Conservation (phyloP, 2,113 vertebrate species). For the Psettodes erumei region DNA sequence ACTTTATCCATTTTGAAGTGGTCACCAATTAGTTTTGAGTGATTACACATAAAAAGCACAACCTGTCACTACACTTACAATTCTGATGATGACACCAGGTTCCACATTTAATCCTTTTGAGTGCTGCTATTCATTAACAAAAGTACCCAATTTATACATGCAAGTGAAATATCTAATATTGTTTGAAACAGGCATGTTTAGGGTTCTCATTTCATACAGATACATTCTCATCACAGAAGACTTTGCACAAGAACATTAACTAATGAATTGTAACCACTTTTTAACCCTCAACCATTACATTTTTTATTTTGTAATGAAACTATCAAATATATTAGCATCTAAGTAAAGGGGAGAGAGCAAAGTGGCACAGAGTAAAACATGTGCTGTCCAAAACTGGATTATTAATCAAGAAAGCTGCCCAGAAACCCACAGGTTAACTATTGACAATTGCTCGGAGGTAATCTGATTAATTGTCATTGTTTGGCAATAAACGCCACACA, state of each 20-base stretch:
- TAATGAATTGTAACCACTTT: neutral
- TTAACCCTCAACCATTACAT: neutral
- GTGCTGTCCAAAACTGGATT: neutral
- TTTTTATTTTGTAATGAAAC: conserved; percentile 1
- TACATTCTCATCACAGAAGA: neutral
- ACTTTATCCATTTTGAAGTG: conserved; percentile 33
- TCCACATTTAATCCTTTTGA: conserved; percentile 29
- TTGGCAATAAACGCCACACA: neutral
- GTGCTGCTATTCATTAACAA: conserved; percentile 37
- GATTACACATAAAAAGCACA: conserved; percentile 56
- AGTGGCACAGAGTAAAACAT: neutral
- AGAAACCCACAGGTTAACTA: neutral
- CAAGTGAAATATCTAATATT: conserved; percentile 11
- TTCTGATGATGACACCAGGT: conserved; percentile 20
- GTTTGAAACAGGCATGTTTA: neutral
- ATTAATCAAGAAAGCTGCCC: neutral
- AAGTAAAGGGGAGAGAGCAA: neutral
- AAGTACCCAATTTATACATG: conserved; percentile 3
- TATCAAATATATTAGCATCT: conserved; percentile 1
- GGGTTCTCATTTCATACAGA: neutral
- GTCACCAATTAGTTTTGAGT: conserved; percentile 27
- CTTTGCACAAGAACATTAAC: conserved; percentile 8
- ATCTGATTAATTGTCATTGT: neutral
- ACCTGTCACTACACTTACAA: conserved; percentile 25
- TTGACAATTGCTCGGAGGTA: neutral